phyloP scores from a whole-genome alignment of 1,140 invertebrate genomes.

The Zeugodacus cucurbitae region DNA sequence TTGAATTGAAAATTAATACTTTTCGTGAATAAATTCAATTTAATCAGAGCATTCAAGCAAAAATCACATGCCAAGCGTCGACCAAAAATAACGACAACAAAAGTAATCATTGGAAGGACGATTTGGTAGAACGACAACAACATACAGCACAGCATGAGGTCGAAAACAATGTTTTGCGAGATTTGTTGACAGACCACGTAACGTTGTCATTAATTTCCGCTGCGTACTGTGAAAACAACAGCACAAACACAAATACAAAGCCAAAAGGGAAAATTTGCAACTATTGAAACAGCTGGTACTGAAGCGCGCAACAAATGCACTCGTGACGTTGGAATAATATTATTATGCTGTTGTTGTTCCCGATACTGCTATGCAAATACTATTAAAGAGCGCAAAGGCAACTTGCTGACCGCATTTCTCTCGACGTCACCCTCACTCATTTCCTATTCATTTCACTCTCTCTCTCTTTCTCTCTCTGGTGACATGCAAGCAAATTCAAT shows the following conservation, averaged over 20 bases:
- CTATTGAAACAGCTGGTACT: background rate
- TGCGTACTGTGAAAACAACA: background rate
- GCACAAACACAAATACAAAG: too few relatives aligned
- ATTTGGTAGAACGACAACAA: background rate
- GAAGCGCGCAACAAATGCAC: background rate
- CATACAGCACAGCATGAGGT: background rate
- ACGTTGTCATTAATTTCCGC: constrained; percentile 15
- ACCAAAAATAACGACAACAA: background rate
- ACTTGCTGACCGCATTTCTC: background rate
- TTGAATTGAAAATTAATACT: too few relatives aligned
- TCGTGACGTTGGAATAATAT: too few relatives aligned
- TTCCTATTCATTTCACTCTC: too few relatives aligned
- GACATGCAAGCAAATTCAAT: background rate
- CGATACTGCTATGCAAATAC: background rate
- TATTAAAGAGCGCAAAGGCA: background rate
- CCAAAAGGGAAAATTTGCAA: background rate
- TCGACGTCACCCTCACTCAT: background rate
- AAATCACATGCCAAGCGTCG: background rate
- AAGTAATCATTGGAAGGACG: background rate
- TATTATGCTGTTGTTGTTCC: background rate
- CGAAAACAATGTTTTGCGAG: background rate
- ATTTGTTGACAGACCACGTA: constrained; percentile 31
- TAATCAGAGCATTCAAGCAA: background rate
- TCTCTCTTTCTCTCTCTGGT: background rate
- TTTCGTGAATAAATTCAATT: background rate